Base-by-base conservation (phyloP, 2,888 invertebrate genomes). In the Perizoma affinitatum region DNA sequence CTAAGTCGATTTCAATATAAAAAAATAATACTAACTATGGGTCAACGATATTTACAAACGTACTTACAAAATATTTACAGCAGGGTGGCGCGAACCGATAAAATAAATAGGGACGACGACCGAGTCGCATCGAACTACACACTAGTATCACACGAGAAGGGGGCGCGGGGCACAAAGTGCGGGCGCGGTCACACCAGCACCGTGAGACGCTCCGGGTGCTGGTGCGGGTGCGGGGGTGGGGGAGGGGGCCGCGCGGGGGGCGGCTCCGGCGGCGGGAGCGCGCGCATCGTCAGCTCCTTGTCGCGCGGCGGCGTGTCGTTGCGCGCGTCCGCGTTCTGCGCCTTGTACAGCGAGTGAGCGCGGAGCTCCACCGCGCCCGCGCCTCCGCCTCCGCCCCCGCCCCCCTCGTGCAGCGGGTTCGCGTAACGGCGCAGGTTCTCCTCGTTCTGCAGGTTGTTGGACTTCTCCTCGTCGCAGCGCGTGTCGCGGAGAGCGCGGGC, bases 401-500 rank as follows among this genome's bases (percentile, higher is more conserved):
- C 55, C 46, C 92, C 94, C 65, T 94, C 94, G 78, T 96, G 96
- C 60, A 97, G 88, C 5, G 96, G 96, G 87, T 97, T 97, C 48
- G 96, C 95, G 86, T 96, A 96, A 67, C 97, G 94, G 54, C 97
- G 94, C 61, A 98, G 92, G 82, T 97, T 97, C 86, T 98, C 97
- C 81, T 97, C 97, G 84, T 97, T 97, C 87, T 98, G 97, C 61
- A 97, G 87, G 85, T 98, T 98, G 85, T 98, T 98, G 4, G 97
- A 96, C 83, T 97, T 97, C 79, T 97, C 97, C 79, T 97, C 97
- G 79, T 96, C 96, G 78, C 96, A 95, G 75, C 94, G 94, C 43
- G 91, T 88, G 70, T 94, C 86, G 68, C 94, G 94, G 83, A 22
- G 22, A 22, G 94, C 94, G 61, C 91, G 94, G 78, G 94, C 95